Conservation (phyloP, 1,140 invertebrate species). For the Aporrectodea caliginosa region DNA sequence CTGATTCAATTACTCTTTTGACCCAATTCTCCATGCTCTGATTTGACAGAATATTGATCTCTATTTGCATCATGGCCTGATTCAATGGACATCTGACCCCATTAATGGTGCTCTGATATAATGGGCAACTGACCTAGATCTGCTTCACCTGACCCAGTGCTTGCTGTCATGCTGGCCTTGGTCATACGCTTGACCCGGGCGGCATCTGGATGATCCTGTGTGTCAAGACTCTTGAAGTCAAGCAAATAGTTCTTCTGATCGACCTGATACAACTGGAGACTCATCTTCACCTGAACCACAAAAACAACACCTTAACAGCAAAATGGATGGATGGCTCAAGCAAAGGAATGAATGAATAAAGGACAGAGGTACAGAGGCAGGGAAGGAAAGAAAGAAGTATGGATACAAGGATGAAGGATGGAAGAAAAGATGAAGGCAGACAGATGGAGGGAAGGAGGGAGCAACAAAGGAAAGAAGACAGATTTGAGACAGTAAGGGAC, state of each 20-base stretch:
- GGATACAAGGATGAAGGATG: background rate
- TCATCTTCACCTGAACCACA: slow-evolving; percentile 86
- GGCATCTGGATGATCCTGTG: slow-evolving; percentile 37
- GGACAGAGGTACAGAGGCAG: background rate
- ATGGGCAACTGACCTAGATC: background rate
- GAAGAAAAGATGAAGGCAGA: background rate
- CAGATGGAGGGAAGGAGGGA: background rate
- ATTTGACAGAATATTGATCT: too few relatives aligned
- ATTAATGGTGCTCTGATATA: too few relatives aligned
- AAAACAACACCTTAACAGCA: too few relatives aligned
- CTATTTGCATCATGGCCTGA: too few relatives aligned
- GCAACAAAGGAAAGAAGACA: background rate
- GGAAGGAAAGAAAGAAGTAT: background rate
- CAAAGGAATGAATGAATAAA: background rate
- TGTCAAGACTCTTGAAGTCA: slow-evolving; percentile 87
- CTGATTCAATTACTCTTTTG: too few relatives aligned
- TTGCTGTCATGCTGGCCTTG: slow-evolving; percentile 19
- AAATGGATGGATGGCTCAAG: background rate
- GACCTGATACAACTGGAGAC: slow-evolving; percentile 95
- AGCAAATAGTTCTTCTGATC: slow-evolving; percentile 95
- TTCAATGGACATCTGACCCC: too few relatives aligned
- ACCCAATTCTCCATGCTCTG: too few relatives aligned
- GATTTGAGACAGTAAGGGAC: too few relatives aligned
- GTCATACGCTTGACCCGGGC: slow-evolving; percentile 33
- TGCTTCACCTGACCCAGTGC: background rate